A percentile compares a stretch with the other conserved stretches of the same genome.
phyloP scores from a whole-genome alignment of 2,888 invertebrate genomes.

The Drosophila flavopinicola region DNA sequence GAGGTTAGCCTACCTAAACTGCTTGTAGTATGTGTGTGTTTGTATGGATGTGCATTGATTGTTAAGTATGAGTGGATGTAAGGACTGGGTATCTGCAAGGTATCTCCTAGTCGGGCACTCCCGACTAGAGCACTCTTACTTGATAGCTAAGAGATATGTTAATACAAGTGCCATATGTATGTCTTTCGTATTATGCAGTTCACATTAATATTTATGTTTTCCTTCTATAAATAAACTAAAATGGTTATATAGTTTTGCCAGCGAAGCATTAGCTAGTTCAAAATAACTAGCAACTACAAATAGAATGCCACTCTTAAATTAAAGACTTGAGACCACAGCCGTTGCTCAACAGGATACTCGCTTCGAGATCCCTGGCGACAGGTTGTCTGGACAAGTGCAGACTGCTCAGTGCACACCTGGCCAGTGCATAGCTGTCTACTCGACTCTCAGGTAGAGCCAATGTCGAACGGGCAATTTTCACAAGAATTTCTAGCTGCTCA shows the following conservation, averaged over 20 bases:
- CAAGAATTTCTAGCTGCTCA: conserved; percentile 55
- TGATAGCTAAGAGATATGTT: too few species aligned
- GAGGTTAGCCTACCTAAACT: too few species aligned
- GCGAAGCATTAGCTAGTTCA: too few species aligned
- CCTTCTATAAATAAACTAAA: not conserved
- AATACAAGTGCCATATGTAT: too few species aligned
- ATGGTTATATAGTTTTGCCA: not conserved
- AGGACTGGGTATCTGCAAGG: too few species aligned
- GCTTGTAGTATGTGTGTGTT: too few species aligned
- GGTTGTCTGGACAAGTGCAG: conserved; percentile 60
- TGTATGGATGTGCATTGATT: too few species aligned
- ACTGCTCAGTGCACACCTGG: conserved; percentile 67
- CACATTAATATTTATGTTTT: too few species aligned
- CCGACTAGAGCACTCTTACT: too few species aligned
- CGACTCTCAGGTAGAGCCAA: conserved; percentile 52
- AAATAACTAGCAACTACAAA: conserved; percentile 1
- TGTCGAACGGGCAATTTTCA: conserved; percentile 51
- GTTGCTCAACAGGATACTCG: conserved; percentile 54
- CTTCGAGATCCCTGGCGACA: conserved; percentile 66
- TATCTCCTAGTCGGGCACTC: too few species aligned
- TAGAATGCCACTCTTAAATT: conserved; percentile 43
- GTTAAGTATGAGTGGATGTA: too few species aligned
- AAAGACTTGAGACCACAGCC: conserved; percentile 73
- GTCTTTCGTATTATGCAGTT: too few species aligned
- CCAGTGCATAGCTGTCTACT: conserved; percentile 27